Percentiles rank a stretch among this genome's conserved stretches.
Conservation (phyloP, 2,113 vertebrate species). For the Verasper variegatus region DNA sequence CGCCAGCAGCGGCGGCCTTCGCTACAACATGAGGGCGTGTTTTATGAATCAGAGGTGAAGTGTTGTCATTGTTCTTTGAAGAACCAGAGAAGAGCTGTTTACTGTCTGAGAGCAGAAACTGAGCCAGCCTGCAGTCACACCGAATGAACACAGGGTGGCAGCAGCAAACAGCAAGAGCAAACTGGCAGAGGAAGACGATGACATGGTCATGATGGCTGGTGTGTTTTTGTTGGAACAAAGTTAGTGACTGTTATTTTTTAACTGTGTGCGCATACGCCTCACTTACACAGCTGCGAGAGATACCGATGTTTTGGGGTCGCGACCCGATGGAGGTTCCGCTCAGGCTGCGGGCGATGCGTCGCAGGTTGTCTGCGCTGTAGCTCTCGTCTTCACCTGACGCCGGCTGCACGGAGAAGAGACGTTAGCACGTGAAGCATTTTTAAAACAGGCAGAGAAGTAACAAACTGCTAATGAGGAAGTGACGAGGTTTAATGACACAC, state of each 20-base stretch:
- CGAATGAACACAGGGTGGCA: slow-evolving; percentile 44
- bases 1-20: slow-evolving; percentile 1
- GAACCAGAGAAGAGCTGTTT: not conserved
- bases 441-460: no score
- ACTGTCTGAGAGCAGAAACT: no score
- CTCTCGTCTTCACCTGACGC: slow-evolving; percentile 79
- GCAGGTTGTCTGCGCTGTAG: slow-evolving; percentile 91
- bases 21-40: not conserved
- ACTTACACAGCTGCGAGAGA: slow-evolving; percentile 88
- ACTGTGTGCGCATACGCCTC: slow-evolving; percentile 10
- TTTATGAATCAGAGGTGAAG: not conserved
- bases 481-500: no score
- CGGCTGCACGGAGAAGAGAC: slow-evolving; percentile 30
- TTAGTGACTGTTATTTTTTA: not conserved
- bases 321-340: slow-evolving; percentile 85
- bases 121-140: slow-evolving; percentile 13
- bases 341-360: slow-evolving; percentile 86
- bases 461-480: no score
- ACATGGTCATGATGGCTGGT: no score
- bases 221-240: no score
- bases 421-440: not conserved
- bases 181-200: not conserved
- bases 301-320: slow-evolving; percentile 79
- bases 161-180: not conserved
- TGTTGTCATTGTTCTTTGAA: not conserved